Percentiles rank a stretch among this genome's conserved stretches.
Conservation (phyloP, 2,113 vertebrate genomes). For the Neolamprologus hecqui region DNA sequence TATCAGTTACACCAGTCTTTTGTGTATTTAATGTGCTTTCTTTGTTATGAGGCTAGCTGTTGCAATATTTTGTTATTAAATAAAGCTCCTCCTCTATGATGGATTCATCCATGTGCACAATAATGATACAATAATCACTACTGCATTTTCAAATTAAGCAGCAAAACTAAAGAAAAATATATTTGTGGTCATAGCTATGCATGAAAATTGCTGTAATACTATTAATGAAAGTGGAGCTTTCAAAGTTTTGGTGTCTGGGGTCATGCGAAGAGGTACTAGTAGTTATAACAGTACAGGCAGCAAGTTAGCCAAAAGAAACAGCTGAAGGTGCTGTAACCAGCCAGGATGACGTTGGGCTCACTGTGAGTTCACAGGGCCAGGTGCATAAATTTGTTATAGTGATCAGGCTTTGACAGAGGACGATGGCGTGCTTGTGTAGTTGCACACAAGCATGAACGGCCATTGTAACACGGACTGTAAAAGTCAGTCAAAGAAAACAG, state of each 20-base stretch:
- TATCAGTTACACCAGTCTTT: not conserved
- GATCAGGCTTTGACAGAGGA: not conserved
- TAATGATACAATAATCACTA: not conserved
- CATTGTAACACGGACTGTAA: not conserved
- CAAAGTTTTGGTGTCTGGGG: not conserved
- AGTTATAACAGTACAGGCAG: not conserved
- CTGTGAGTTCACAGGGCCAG: not conserved
- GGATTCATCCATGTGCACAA: not conserved
- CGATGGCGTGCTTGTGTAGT: not conserved
- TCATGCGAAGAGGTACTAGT: not conserved
- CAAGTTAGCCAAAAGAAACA: slow-evolving; percentile 20
- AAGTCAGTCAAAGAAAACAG: not conserved
- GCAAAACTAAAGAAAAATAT: not conserved
- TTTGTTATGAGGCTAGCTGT: not conserved
- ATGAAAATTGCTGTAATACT: not conserved
- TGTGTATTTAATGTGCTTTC: not conserved
- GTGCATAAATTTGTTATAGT: not conserved
- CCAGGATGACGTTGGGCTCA: not conserved
- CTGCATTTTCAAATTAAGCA: not conserved
- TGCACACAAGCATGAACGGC: not conserved
- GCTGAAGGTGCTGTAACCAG: slow-evolving; percentile 1
- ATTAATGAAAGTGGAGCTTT: not conserved
- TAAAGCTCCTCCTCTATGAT: not conserved
- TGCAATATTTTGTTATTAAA: not conserved
- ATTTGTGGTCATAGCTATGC: not conserved